Percentiles rank a stretch among this genome's conserved stretches.
phyloP scores from a whole-genome alignment of 2,888 invertebrate species.

The Syrphus vitripennis region DNA sequence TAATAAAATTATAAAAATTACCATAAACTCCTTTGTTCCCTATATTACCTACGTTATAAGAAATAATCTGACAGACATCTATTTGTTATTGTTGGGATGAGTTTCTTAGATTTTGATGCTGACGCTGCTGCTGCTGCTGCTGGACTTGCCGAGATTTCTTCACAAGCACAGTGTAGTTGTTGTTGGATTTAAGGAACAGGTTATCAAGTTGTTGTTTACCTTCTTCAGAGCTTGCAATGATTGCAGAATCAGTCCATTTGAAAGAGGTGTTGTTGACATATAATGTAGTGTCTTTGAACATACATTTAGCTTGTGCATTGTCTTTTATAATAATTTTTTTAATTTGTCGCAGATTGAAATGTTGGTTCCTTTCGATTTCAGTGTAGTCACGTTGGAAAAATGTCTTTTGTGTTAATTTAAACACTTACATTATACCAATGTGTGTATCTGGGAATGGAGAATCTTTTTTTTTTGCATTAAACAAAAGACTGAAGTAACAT shows the following conservation, averaged over 20 bases:
- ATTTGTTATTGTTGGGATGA: neutral
- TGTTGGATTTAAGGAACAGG: neutral
- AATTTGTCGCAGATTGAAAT: neutral
- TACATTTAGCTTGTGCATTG: neutral
- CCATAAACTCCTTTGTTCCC: neutral
- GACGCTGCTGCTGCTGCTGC: neutral
- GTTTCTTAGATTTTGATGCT: neutral
- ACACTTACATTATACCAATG: neutral
- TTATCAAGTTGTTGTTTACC: neutral
- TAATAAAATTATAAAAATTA: slow-evolving; percentile 1
- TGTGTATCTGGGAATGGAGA: neutral
- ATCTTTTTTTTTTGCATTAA: neutral
- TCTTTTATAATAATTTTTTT: neutral
- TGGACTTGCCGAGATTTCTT: neutral
- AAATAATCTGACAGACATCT: neutral
- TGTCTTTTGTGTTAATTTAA: slow-evolving; percentile 4
- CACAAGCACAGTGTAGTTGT: neutral
- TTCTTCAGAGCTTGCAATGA: neutral
- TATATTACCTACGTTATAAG: neutral
- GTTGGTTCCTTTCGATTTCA: neutral
- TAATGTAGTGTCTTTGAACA: neutral
- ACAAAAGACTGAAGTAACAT: neutral
- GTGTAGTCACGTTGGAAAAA: slow-evolving; percentile 4
- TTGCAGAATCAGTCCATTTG: neutral
- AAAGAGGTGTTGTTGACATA: neutral